Conservation (phyloP, 1,140 invertebrate genomes). For the Tigriopus japonicus region DNA sequence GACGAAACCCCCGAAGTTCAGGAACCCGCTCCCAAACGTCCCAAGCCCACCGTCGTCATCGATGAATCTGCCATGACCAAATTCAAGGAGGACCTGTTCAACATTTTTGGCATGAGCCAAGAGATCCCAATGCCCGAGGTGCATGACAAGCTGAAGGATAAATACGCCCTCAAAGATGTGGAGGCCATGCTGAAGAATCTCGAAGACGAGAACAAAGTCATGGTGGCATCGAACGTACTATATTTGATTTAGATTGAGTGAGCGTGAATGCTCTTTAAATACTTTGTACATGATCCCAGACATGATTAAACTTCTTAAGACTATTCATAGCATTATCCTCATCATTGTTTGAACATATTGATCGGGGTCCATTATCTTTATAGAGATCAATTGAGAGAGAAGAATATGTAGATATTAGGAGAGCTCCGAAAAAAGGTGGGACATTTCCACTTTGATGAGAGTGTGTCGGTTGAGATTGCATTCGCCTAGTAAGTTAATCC, state of each 20-base stretch:
- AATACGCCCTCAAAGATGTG: background rate
- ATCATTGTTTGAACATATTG: no score
- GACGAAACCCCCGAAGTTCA: background rate
- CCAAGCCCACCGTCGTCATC: background rate
- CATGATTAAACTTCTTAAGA: no score
- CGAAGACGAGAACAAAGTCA: background rate
- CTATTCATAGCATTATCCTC: no score
- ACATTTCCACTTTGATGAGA: no score
- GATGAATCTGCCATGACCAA: background rate
- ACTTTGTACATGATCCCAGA: no score
- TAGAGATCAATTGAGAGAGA: no score
- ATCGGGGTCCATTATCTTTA: no score
- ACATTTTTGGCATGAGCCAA: background rate
- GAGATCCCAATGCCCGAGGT: background rate
- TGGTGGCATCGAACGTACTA: background rate
- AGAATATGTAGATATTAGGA: no score
- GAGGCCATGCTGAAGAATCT: background rate
- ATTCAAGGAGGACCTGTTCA: background rate
- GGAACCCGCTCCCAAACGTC: background rate
- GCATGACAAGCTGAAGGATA: background rate
- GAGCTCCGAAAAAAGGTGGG: no score
- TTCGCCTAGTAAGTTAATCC: no score
- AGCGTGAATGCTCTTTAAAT: no score
- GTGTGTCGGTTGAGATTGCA: no score
- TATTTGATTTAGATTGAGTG: slow-evolving; percentile 25